Evolutionary conservation across 2,797 vertebrate genomes (phyloP).

Genomic region (Benthosema pterotum): DNA sequence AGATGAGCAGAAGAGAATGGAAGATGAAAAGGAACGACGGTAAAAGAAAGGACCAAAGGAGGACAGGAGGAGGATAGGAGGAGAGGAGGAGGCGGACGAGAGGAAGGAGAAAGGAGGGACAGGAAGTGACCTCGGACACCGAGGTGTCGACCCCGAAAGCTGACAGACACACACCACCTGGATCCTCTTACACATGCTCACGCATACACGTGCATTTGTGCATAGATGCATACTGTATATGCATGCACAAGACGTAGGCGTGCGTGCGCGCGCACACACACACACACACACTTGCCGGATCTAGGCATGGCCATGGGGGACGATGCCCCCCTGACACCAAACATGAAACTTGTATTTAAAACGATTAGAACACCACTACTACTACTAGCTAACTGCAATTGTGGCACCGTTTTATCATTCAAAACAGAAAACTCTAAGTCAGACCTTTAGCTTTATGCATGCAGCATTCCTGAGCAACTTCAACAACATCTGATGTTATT

Average conservation of each 20-base stretch:
- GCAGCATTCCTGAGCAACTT: too few relatives aligned
- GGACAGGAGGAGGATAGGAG: not conserved
- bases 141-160: constrained; percentile 24
- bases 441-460: too few relatives aligned
- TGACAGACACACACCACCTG: constrained; percentile 40
- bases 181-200: constrained; percentile 9
- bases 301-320: too few relatives aligned
- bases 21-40: not conserved
- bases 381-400: too few relatives aligned
- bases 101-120: constrained; percentile 10
- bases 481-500: too few relatives aligned
- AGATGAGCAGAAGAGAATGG: not conserved
- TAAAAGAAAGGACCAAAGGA: not conserved
- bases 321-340: too few relatives aligned
- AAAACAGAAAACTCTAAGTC: too few relatives aligned
- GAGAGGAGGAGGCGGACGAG: constrained; percentile 3
- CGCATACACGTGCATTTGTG: not conserved
- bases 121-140: constrained; percentile 35
- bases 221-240: not conserved
- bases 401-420: too few relatives aligned
- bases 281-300: not conserved
- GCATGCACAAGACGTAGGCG: not conserved
- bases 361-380: too few relatives aligned
- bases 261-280: constrained; percentile 2
- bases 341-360: too few relatives aligned